A percentile compares a stretch with the other conserved stretches of the same genome.
Evolutionary conservation across 2,797 vertebrate genomes (phyloP).

Genomic region (Monodelphis domestica): DNA sequence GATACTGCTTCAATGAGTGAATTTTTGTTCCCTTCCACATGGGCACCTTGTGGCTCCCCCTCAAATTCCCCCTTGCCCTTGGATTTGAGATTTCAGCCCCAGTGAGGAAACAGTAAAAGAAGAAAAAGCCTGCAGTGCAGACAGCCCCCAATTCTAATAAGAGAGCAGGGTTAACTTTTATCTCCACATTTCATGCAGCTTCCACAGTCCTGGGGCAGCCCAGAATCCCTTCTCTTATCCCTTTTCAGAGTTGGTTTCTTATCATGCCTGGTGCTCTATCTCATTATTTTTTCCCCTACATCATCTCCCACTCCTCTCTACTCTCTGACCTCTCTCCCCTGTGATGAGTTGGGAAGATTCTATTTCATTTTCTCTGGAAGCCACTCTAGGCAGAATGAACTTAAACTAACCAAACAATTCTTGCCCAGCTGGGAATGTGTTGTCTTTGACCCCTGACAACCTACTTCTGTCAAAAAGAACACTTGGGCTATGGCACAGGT

Average conservation of each 20-base stretch:
- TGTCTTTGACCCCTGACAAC: slow-evolving; percentile 23
- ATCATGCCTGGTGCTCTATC: slow-evolving; percentile 45
- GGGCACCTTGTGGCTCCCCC: slow-evolving; percentile 26
- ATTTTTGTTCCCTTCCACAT: slow-evolving; percentile 22
- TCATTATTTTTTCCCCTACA: slow-evolving; percentile 50
- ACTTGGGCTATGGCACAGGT: not conserved
- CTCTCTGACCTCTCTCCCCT: slow-evolving; percentile 58
- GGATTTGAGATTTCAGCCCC: slow-evolving; percentile 41
- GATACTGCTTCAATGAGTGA: slow-evolving; percentile 28
- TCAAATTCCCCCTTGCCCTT: slow-evolving; percentile 24
- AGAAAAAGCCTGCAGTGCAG: not conserved
- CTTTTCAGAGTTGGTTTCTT: slow-evolving; percentile 52
- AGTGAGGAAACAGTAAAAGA: not conserved
- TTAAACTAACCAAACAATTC: slow-evolving; percentile 40
- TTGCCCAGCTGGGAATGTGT: slow-evolving; percentile 26
- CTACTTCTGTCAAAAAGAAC: slow-evolving; percentile 19
- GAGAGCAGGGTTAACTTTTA: slow-evolving; percentile 40
- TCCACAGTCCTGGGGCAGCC: slow-evolving; percentile 10
- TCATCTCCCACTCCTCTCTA: slow-evolving; percentile 62
- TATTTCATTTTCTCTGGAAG: slow-evolving; percentile 62
- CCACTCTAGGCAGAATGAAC: slow-evolving; percentile 54
- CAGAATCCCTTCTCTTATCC: slow-evolving; percentile 42
- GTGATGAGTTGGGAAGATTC: slow-evolving; percentile 45
- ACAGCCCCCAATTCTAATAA: slow-evolving; percentile 44
- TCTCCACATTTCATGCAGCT: slow-evolving; percentile 48